Evolutionary conservation across 2,797 vertebrate species (phyloP), one percentile per base, ranked within the genome.

Genomic region (Smutsia temminckii): DNA sequence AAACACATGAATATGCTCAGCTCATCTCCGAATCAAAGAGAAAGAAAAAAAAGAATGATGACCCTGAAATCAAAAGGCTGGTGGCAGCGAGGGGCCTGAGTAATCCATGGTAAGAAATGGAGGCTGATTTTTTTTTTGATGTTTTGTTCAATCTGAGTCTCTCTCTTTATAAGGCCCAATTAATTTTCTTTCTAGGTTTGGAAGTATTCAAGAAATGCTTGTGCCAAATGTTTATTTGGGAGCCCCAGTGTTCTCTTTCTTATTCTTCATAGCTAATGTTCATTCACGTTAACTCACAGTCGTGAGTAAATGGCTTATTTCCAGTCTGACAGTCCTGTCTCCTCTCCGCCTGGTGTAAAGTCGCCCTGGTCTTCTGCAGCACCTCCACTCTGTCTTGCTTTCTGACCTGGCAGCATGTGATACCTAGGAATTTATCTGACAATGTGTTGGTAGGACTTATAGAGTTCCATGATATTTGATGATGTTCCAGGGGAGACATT

Each of bases 11-110:
- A 51, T 40, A 57, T 0, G 13, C 14, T 57, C 1, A 0, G 87
- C 87, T 91, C 23, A 46, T 92, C 88, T 85, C 79, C 34, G 85
- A 85, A 89, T 95, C 96, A 91, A 80, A 94, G 87, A 85, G 57
- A 93, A 71, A 91, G 83, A 81, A 59, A 55, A 53, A 53, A 34
- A 66, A 89, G 74, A 63, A 77, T 9, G 4, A 72, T 34, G 79
- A 57, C 79, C 49, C 21, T 42, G 71, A 94, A 71, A 71, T 34
- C 1, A 53, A 27, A 40, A 27, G 78, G 59, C 81, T 7, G 77
- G 32, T 13, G 8, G 12, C 55, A 12, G 12, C 0, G 3, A 68
- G 8, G 27, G n/a, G 37, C 10, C 3, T 21, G 23, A 37, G 29
- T 1, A 23, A 16, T 0, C 14, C 8, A 0, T 1, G 49, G 10